phyloP scores from a whole-genome alignment of 2,797 vertebrate species.

The Smutsia temminckii region DNA sequence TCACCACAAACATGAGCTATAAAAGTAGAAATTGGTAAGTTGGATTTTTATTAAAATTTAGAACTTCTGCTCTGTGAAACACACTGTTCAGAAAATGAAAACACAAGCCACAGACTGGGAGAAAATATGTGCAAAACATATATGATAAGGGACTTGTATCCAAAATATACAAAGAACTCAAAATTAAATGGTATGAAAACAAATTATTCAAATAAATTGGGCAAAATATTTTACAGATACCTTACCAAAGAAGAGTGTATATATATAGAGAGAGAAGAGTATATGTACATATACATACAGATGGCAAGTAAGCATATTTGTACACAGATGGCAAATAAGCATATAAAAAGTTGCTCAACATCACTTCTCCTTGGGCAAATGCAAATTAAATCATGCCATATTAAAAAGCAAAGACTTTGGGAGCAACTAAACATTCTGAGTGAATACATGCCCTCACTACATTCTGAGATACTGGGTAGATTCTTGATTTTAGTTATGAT shows the following conservation, averaged over 20 bases:
- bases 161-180: slow-evolving; percentile 1
- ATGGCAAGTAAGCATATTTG: too few species aligned
- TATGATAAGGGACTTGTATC: neutral
- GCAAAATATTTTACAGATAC: neutral
- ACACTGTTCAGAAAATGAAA: neutral
- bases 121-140: neutral
- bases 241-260: too few species aligned
- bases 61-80: neutral
- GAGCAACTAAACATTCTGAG: neutral
- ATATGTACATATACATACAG: too few species aligned
- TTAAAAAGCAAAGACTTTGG: neutral
- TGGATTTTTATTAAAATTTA: neutral
- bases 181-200: neutral
- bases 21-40: neutral
- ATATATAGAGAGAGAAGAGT: too few species aligned
- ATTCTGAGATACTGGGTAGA: neutral
- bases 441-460: neutral
- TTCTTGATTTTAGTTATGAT: neutral
- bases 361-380: neutral
- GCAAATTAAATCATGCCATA: neutral
- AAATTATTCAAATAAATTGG: neutral
- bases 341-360: neutral
- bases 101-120: neutral
- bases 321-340: neutral
- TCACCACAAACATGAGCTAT: neutral